These are phyloP conservation scores for Hypolimnas misippus DNA, from an alignment of 2,888 invertebrate species.

Conservation along the genomic window DNA sequence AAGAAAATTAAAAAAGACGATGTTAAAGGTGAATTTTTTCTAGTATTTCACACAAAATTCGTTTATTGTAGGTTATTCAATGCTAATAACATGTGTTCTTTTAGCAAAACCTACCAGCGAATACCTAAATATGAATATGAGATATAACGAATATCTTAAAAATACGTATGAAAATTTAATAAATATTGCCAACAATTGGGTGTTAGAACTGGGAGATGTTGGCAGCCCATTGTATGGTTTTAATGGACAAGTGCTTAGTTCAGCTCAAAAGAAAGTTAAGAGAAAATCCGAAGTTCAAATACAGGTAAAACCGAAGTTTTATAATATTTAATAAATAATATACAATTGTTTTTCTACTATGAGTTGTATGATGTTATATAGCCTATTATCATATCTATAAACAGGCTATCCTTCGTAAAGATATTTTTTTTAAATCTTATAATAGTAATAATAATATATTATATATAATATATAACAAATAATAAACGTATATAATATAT, in stretches of 20 bases:
- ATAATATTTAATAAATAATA: no score
- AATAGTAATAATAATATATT: no score
- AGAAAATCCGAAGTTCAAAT: conserved; percentile 70
- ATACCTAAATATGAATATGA: conserved; percentile 61
- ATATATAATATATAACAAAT: no score
- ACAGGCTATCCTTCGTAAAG: no score
- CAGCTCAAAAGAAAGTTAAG: conserved; percentile 65
- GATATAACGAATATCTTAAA: conserved; percentile 71
- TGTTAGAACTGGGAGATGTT: conserved; percentile 64
- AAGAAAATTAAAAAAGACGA: conserved; percentile 72
- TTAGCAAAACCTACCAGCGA: conserved; percentile 63
- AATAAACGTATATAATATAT: no score
- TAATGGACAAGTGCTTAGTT: conserved; percentile 63
- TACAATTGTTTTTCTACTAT: no score
- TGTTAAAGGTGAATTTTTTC: conserved; percentile 52
- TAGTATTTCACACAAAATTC: neutral
- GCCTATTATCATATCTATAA: no score
- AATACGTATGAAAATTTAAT: conserved; percentile 65
- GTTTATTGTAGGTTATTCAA: neutral
- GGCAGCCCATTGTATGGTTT: conserved; percentile 63
- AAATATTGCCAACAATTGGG: conserved; percentile 73
- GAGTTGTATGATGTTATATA: no score
- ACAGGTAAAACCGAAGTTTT: conserved; percentile 48
- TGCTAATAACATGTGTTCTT: conserved; percentile 35
- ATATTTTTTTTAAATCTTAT: no score